phyloP scores from a whole-genome alignment of 2,888 invertebrate species.

The Itoplectis maculator region DNA sequence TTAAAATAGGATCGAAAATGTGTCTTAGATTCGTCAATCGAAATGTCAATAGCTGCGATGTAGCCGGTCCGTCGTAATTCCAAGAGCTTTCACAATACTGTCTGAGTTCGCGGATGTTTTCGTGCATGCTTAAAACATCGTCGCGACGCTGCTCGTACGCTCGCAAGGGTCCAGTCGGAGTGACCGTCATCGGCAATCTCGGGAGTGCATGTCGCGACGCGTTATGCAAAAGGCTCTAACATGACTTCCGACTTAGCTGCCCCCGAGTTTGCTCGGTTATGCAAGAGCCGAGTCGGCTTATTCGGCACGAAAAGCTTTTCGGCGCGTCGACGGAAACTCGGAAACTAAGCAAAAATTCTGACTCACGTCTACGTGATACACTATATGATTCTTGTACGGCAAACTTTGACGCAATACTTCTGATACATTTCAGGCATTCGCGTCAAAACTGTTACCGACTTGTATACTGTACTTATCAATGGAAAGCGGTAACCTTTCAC shows the following conservation, averaged over 20 bases:
- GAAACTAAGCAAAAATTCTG: conserved; percentile 42
- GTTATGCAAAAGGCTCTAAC: conserved; percentile 48
- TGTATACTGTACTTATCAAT: not conserved
- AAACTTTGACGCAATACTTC: conserved; percentile 42
- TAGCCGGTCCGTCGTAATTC: too few relatives aligned
- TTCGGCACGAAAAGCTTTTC: conserved; percentile 18
- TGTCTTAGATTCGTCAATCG: too few relatives aligned
- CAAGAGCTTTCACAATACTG: too few relatives aligned
- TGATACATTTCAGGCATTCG: conserved; percentile 32
- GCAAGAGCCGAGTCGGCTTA: conserved; percentile 1
- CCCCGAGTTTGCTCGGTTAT: conserved; percentile 41
- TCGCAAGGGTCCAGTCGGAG: not conserved
- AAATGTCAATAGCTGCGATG: too few relatives aligned
- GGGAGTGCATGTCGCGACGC: conserved; percentile 57
- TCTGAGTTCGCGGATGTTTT: too few relatives aligned
- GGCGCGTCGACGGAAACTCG: conserved; percentile 1
- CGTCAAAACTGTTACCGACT: conserved; percentile 7
- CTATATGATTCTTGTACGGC: not conserved
- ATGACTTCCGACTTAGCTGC: conserved; percentile 59
- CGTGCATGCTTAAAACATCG: too few relatives aligned
- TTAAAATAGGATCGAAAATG: too few relatives aligned
- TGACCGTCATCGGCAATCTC: conserved; percentile 53
- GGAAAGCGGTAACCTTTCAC: not conserved
- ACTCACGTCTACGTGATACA: conserved; percentile 16
- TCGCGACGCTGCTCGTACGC: too few relatives aligned